phyloP scores from a whole-genome alignment of 1,140 invertebrate genomes.

The Metopolophium dirhodum region DNA sequence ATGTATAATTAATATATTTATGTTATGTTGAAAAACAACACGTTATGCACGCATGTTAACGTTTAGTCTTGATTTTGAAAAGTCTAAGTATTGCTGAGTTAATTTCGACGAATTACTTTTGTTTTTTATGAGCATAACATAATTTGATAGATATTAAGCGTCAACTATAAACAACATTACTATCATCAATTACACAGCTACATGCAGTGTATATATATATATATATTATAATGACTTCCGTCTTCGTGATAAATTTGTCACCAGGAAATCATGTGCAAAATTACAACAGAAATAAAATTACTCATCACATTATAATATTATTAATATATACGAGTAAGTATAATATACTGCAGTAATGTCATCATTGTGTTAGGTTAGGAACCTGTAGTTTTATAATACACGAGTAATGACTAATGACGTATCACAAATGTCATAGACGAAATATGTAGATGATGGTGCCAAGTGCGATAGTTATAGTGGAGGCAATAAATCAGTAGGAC shows the following conservation, averaged over 20 bases:
- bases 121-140: background rate
- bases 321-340: background rate
- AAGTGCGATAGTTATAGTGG: background rate
- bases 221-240: background rate
- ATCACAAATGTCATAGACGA: background rate
- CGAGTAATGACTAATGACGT: background rate
- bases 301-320: background rate
- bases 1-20: no score
- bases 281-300: background rate
- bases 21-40: background rate
- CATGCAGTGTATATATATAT: no score
- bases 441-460: background rate
- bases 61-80: background rate
- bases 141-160: background rate
- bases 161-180: background rate
- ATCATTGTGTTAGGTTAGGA: background rate
- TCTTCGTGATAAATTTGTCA: background rate
- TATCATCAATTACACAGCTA: background rate
- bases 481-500: background rate
- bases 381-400: background rate
- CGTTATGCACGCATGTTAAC: background rate
- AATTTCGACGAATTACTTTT: background rate
- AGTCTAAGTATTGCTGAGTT: background rate
- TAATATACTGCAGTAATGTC: background rate
- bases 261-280: background rate